These are phyloP conservation scores for Cherax quadricarinatus DNA, from an alignment of 1,140 invertebrate species.

Conservation along the genomic window DNA sequence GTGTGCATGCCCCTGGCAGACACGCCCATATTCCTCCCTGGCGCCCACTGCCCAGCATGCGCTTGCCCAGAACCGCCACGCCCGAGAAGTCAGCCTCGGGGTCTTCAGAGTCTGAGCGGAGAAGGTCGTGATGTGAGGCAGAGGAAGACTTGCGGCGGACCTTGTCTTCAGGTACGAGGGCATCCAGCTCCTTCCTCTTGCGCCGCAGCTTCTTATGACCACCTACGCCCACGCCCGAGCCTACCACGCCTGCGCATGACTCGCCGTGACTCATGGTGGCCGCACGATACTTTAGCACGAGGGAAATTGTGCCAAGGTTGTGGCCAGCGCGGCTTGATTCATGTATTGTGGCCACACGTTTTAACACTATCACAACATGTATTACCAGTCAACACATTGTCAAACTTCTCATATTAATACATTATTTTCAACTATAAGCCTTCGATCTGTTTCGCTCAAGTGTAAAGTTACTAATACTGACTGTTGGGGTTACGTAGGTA, in stretches of 20 bases:
- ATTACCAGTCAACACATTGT: neutral
- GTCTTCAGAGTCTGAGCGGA: constrained; percentile 70
- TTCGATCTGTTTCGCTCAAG: no score
- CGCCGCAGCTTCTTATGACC: constrained; percentile 70
- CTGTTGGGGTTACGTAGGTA: no score
- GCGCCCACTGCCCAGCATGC: constrained; percentile 23
- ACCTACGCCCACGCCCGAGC: constrained; percentile 43
- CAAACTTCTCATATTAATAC: neutral
- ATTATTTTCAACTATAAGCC: no score
- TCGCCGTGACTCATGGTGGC: constrained; percentile 65
- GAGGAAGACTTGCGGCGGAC: constrained; percentile 70
- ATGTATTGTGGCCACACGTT: neutral
- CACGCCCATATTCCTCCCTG: constrained; percentile 53
- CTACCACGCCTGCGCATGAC: constrained; percentile 61
- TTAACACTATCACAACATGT: neutral
- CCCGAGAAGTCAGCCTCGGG: constrained; percentile 63
- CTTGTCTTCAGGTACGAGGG: constrained; percentile 72
- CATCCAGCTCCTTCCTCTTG: constrained; percentile 72
- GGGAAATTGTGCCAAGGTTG: constrained; percentile 23
- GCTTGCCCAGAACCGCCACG: constrained; percentile 49
- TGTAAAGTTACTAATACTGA: no score
- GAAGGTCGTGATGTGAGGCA: constrained; percentile 64
- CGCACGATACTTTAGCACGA: constrained; percentile 38
- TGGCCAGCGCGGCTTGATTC: neutral
- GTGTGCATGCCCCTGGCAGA: constrained; percentile 67